Evolutionary conservation across 2,113 vertebrate species (phyloP).

Genomic region (Chaetodon trifascialis): DNA sequence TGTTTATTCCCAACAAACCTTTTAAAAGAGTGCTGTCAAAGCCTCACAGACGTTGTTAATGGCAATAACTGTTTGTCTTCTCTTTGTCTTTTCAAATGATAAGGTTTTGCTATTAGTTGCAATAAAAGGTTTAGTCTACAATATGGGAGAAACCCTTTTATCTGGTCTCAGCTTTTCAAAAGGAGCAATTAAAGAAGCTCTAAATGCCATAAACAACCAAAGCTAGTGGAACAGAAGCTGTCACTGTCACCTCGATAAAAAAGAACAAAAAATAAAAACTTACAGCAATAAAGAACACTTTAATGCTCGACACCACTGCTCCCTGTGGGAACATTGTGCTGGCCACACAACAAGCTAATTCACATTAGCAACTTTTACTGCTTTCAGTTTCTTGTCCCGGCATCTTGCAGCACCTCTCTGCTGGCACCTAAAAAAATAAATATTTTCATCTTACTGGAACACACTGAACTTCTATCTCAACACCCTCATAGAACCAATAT

Average conservation of each 20-base stretch:
- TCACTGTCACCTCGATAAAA: background rate
- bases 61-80: too few relatives aligned
- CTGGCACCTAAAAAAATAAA: background rate
- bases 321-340: background rate
- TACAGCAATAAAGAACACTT: background rate
- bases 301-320: background rate
- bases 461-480: background rate
- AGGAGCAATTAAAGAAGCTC: background rate
- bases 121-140: too few relatives aligned
- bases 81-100: too few relatives aligned
- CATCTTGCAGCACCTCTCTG: background rate
- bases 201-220: background rate
- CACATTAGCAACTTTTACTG: background rate
- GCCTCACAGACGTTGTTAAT: too few relatives aligned
- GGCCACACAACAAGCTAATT: background rate
- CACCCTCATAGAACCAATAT: background rate
- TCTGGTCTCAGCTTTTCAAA: background rate
- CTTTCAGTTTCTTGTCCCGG: background rate
- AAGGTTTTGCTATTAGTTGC: too few relatives aligned
- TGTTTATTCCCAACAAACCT: too few relatives aligned
- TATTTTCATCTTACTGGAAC: background rate
- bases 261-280: background rate
- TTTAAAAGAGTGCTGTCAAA: too few relatives aligned
- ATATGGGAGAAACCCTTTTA: background rate
- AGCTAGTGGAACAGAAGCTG: background rate